Base-by-base conservation (phyloP, 2,113 vertebrate genomes). In the Notechis scutatus region DNA sequence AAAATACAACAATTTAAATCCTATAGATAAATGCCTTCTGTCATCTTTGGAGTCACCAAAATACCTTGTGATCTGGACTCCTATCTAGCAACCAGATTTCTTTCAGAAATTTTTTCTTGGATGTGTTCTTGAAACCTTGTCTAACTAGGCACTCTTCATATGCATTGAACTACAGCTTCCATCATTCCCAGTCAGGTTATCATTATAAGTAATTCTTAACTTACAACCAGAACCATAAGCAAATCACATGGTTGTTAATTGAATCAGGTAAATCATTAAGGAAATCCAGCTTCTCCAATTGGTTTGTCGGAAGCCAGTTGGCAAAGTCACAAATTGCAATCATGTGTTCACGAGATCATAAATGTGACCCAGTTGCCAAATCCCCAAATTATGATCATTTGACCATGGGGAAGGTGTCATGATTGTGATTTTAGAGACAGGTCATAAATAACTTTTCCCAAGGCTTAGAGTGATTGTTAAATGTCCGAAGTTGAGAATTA, bases 1-100 rank as follows among this genome's bases (percentile, higher is more conserved):
- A 92, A 93, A 96, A 96, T 93, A 93, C 88, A 47, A 15, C 92
- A 61, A 4, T 94, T 94, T 94, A 93, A 61, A 24, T 26, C 59
- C 59, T 8, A 26, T 26, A 61, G 24, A 61, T 26, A 85, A 92
- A 95, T 24, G 11, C 88, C 93, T 90, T 92, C 94, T 93, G 29
- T 26, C 54, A 54, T 50, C 47, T 87, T 87, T 52, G 14, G 47
- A 88, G n/a, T 42, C 21, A 10, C 64, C 29, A 34, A 56, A 56
- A 56, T 9, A 56, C 20, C 18, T 20, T 54, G 87, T 89, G n/a
- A 88, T 54, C n/a, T 88, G n/a, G n/a, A 34, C 52, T 88, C 12
- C 24, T 7, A 52, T 50, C 18, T 34, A n/a, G 54, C 29, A 56
- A 12, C 52, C 52, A 39, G 14, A 56, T 4, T 55, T 89, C 18